Conservation (phyloP, 2,888 invertebrate genomes). For the Cephus sareptanus region DNA sequence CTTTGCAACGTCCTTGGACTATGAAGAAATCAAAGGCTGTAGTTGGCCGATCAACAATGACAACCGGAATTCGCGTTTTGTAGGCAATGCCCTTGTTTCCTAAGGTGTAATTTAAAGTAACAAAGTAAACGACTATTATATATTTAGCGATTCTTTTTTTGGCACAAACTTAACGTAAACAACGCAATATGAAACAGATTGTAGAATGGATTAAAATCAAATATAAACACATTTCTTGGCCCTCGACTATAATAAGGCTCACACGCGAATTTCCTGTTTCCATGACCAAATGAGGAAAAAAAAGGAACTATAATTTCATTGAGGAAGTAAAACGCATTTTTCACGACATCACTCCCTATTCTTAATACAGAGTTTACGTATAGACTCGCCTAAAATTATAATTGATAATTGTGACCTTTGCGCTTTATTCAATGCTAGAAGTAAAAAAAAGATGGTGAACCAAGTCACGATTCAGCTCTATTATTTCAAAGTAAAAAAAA, state of each 20-base stretch:
- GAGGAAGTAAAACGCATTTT: background rate
- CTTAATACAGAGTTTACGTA: background rate
- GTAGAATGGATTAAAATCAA: constrained; percentile 21
- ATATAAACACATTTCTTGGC: constrained; percentile 7
- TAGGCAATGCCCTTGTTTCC: background rate
- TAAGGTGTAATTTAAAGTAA: background rate
- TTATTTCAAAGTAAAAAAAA: background rate
- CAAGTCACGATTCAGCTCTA: background rate
- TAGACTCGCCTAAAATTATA: background rate
- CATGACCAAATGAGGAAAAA: background rate
- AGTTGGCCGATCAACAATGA: background rate
- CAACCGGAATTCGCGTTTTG: background rate
- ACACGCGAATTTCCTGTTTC: background rate
- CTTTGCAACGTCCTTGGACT: background rate
- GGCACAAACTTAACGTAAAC: constrained; percentile 33
- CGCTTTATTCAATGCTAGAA: background rate
- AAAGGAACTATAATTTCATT: background rate
- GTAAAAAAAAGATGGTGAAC: background rate
- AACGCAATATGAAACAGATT: constrained; percentile 30
- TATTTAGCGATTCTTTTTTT: constrained; percentile 19
- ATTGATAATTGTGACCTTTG: background rate
- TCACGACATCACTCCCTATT: background rate
- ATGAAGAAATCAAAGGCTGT: background rate
- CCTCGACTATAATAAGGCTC: background rate
- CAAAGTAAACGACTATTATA: background rate